Evolutionary conservation across 1,140 invertebrate species (phyloP).

Genomic region (Procambarus clarkii): DNA sequence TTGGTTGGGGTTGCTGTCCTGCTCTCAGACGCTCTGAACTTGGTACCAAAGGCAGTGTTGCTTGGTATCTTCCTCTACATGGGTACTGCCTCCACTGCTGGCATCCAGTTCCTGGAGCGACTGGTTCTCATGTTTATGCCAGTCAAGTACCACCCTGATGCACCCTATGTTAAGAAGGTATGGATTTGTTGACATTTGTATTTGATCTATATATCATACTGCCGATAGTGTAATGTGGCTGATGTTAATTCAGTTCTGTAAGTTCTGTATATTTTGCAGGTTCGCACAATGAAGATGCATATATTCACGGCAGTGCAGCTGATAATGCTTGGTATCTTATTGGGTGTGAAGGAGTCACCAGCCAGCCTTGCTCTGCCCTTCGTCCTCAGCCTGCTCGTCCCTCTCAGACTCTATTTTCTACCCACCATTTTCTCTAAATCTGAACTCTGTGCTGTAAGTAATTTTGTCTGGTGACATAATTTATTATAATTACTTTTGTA

Average conservation of each 20-base stretch:
- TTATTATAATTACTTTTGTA: no score
- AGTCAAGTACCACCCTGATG: constrained; percentile 93
- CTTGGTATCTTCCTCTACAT: constrained; percentile 98
- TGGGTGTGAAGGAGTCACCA: constrained; percentile 91
- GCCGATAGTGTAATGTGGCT: not conserved
- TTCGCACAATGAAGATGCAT: constrained; percentile 94
- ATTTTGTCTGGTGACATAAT: no score
- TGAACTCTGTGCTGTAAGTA: constrained; percentile 88
- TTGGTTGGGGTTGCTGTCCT: constrained; percentile 88
- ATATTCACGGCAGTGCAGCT: constrained; percentile 91
- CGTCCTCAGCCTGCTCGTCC: constrained; percentile 92
- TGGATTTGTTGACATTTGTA: not conserved
- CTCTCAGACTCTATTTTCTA: constrained; percentile 87
- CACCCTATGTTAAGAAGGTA: constrained; percentile 78
- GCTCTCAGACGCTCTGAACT: constrained; percentile 86
- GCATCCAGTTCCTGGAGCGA: constrained; percentile 94
- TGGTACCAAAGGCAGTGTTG: constrained; percentile 93
- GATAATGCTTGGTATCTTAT: constrained; percentile 85
- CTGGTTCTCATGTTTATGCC: constrained; percentile 92
- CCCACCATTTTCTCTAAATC: constrained; percentile 84
- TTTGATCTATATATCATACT: no score
- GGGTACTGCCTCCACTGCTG: constrained; percentile 93
- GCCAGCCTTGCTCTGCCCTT: constrained; percentile 93
- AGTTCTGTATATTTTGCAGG: constrained; percentile 78
- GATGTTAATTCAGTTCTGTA: not conserved